Evolutionary conservation across 2,113 vertebrate genomes (phyloP).

Genomic region (Pachyramphus minor): DNA sequence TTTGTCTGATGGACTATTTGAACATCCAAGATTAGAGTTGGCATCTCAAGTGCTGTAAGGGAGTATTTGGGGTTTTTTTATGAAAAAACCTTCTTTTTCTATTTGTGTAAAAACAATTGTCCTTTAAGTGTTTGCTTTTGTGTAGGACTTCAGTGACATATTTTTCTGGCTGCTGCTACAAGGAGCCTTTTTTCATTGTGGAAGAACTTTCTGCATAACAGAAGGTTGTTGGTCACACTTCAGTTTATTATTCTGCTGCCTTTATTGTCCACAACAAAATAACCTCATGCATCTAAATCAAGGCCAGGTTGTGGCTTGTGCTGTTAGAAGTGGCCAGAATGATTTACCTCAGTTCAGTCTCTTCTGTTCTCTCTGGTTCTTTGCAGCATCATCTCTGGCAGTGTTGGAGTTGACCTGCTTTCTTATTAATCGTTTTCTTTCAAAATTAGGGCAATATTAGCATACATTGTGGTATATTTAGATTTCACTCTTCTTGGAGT

Average conservation of each 20-base stretch:
- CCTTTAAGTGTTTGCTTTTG: background rate
- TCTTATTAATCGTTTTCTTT: background rate
- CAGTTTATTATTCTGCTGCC: background rate
- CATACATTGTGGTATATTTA: background rate
- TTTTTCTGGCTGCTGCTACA: background rate
- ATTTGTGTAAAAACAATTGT: background rate
- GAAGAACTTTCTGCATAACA: background rate
- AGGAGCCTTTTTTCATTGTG: background rate
- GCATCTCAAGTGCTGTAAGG: background rate
- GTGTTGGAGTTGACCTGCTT: background rate
- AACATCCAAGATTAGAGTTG: background rate
- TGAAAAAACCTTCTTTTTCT: background rate
- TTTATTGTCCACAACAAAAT: background rate
- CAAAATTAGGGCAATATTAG: conserved; percentile 37
- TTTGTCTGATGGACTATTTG: background rate
- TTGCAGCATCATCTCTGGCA: background rate
- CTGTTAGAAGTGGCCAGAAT: background rate
- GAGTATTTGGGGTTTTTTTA: too few relatives aligned
- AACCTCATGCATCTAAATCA: background rate
- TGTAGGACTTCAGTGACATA: background rate
- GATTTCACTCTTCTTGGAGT: background rate
- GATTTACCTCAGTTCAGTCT: background rate
- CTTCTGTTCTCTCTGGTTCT: background rate
- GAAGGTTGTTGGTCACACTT: background rate
- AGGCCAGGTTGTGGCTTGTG: background rate